Conservation (phyloP, 2,797 vertebrate genomes). For the Lepidocolaptes lacrymiger region DNA sequence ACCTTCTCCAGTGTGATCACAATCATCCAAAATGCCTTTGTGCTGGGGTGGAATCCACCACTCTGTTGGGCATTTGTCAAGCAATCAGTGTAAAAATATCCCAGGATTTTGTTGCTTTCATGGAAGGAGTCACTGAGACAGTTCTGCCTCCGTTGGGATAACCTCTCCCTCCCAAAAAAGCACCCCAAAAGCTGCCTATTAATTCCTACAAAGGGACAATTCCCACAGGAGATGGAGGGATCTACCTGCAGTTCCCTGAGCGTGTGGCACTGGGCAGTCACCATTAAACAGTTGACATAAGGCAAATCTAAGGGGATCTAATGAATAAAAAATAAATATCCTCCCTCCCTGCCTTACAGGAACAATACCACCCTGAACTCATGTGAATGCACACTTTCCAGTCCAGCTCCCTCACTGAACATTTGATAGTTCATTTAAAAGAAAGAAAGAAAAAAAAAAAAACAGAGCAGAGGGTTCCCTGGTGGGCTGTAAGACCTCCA, state of each 20-base stretch:
- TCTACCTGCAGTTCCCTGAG: neutral
- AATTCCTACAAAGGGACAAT: neutral
- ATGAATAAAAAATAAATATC: neutral
- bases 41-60: neutral
- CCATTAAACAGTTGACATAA: neutral
- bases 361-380: neutral
- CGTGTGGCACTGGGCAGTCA: neutral
- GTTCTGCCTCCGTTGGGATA: neutral
- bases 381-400: neutral
- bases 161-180: rapidly evolving
- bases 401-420: neutral
- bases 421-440: conserved; percentile 4
- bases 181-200: neutral
- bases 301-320: neutral
- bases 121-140: neutral
- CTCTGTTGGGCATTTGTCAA: neutral
- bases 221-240: neutral
- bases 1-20: neutral
- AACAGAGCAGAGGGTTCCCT: conserved; percentile 7
- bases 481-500: conserved; percentile 15
- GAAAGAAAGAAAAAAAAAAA: neutral
- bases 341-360: neutral
- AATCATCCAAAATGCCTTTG: neutral
- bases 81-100: neutral
- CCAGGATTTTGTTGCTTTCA: neutral